These are phyloP conservation scores for Euleptes europaea DNA, from an alignment of 2,113 vertebrate species.

Conservation along the genomic window DNA sequence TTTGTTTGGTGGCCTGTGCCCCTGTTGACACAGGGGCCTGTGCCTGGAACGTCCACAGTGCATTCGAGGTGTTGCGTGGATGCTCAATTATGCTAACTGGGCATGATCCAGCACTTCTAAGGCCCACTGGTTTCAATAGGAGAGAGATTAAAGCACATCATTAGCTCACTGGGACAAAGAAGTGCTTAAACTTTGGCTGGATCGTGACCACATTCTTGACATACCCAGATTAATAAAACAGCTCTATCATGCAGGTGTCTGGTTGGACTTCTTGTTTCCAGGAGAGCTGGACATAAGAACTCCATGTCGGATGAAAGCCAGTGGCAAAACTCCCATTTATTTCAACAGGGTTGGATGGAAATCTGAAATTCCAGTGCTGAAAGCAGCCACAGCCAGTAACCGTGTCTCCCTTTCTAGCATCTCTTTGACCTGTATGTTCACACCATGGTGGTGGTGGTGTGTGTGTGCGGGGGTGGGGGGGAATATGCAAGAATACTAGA, in stretches of 20 bases:
- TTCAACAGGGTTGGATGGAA: neutral
- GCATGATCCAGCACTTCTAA: neutral
- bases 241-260: neutral
- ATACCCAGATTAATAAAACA: neutral
- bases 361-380: neutral
- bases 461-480: too few species aligned
- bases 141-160: too few species aligned
- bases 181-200: neutral
- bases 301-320: neutral
- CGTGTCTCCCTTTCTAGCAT: neutral
- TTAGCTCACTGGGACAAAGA: neutral
- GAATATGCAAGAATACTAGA: neutral
- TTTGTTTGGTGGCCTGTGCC: conserved; percentile 68
- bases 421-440: neutral
- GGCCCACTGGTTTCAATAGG: neutral
- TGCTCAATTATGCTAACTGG: neutral
- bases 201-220: neutral
- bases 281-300: neutral
- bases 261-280: neutral
- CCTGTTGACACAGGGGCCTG: conserved; percentile 47
- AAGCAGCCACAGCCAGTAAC: neutral
- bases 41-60: neutral
- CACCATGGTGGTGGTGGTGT: neutral
- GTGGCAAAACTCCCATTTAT: neutral
- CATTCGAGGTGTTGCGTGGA: conserved; percentile 23